Percentiles rank a stretch among this genome's conserved stretches.
phyloP scores from a whole-genome alignment of 1,140 invertebrate species.

The Macrosteles quadrilineatus region DNA sequence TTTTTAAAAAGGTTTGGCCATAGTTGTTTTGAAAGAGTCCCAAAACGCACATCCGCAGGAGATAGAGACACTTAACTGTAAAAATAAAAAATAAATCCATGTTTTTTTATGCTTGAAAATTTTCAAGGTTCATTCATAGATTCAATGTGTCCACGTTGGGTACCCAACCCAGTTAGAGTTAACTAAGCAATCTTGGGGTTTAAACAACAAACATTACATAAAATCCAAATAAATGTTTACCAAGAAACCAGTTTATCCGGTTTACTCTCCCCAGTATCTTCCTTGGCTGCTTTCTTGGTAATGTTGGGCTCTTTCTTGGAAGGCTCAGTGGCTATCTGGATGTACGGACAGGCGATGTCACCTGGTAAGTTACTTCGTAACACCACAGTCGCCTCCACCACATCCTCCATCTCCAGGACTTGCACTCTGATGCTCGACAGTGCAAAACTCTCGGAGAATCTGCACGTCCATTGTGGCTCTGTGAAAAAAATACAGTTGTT shows the following conservation, averaged over 20 bases:
- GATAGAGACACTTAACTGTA: too few species aligned
- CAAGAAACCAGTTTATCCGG: background rate
- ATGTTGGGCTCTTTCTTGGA: conserved; percentile 2
- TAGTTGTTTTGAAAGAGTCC: too few species aligned
- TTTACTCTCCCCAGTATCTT: conserved; percentile 5
- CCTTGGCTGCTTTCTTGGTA: conserved; percentile 29
- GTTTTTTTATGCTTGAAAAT: too few species aligned
- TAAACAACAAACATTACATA: too few species aligned
- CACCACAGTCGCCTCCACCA: conserved; percentile 28
- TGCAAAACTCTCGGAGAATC: conserved; percentile 34
- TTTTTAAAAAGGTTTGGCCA: too few species aligned
- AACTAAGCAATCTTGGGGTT: too few species aligned
- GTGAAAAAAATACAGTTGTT: background rate
- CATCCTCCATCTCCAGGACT: conserved; percentile 23
- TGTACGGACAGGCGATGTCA: background rate
- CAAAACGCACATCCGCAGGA: too few species aligned
- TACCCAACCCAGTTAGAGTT: too few species aligned
- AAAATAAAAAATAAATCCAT: too few species aligned
- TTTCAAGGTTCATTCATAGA: too few species aligned
- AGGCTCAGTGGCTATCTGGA: conserved; percentile 19
- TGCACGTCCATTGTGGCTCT: conserved; percentile 37
- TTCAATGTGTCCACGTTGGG: too few species aligned
- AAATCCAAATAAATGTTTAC: background rate
- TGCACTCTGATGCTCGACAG: conserved; percentile 32
- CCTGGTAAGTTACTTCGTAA: conserved; percentile 16